Conservation (phyloP, 2,113 vertebrate genomes). For the Pelusios castaneus region DNA sequence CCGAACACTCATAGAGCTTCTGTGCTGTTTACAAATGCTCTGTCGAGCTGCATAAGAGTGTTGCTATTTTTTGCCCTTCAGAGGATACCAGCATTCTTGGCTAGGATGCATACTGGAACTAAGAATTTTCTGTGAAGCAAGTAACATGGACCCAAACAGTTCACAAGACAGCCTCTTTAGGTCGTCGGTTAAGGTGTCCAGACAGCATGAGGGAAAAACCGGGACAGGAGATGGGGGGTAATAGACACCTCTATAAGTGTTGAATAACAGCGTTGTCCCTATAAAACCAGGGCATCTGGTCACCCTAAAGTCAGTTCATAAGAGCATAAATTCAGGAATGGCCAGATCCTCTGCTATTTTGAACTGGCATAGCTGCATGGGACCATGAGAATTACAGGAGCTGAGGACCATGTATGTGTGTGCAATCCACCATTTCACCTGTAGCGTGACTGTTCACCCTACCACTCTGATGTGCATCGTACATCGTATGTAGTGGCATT, state of each 20-base stretch:
- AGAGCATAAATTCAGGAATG: not conserved
- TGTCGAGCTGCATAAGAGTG: not conserved
- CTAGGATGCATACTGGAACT: not conserved
- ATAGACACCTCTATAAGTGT: no score
- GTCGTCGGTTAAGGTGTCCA: not conserved
- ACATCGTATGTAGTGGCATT: no score
- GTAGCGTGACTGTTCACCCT: not conserved
- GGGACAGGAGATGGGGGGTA: no score
- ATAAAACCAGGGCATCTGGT: no score
- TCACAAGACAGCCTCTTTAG: slow-evolving; percentile 11
- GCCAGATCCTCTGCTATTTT: not conserved
- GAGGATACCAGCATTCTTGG: slow-evolving; percentile 8
- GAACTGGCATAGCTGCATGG: not conserved
- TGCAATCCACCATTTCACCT: not conserved
- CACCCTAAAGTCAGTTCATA: not conserved
- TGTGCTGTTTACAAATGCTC: slow-evolving; percentile 20
- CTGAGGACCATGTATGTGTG: not conserved
- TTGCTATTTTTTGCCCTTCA: not conserved
- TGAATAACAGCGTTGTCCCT: no score
- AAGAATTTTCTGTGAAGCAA: slow-evolving; percentile 7
- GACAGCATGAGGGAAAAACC: no score
- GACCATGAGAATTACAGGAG: not conserved
- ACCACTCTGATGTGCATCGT: not conserved
- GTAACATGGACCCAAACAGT: slow-evolving; percentile 34
- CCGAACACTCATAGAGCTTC: not conserved